Evolutionary conservation across 64 coral and sea anemone species (phyloP), one percentile per base, ranked within the genome.

Genomic region (Pachyseris speciosa): DNA sequence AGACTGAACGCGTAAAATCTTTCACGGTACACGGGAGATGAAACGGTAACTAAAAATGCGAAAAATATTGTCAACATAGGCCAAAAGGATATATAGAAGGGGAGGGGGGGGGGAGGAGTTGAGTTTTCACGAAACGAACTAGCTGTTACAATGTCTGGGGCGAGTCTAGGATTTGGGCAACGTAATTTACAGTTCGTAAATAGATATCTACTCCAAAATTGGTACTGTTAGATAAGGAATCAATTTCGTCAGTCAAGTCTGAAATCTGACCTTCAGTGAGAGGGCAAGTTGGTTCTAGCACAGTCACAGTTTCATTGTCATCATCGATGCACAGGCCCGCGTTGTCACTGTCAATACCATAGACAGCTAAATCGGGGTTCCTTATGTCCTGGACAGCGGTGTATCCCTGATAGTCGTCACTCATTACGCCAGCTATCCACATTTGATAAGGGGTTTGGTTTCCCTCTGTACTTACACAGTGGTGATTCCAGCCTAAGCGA

Each of bases 201-300:
- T n/a, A n/a, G n/a, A n/a, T n/a, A n/a, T n/a, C n/a, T 53, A 79
- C 87, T 37, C 74, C 87, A 12, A 78, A 90, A 50, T 80, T 90
- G 25, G 74, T n/a, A n/a, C n/a, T n/a, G n/a, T n/a, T n/a, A n/a
- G n/a, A n/a, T n/a, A n/a, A n/a, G n/a, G n/a, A n/a, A 59, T 88
- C 51, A 44, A 88, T 43, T 60, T 88, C 69, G 16, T 36, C 17
- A 75, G 42, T 37, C 9, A 89, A 9, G 2, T 68, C 80, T 28
- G 6, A 10, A 20, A 67, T 27, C 41, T 90, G 87, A 8, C 80
- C 60, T 10, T 66, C 74, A 80, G 38, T 37, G 19, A 90, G 67
- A 80, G 73, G 73, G 59, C 87, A 80, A 51, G 12, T 77, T 37
- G 87, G 70, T 48, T 90, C 73, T 30, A 79, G 7, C 9, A 90